Evolutionary conservation across 1,140 invertebrate genomes (phyloP).

Genomic region (Vanessa atalanta): DNA sequence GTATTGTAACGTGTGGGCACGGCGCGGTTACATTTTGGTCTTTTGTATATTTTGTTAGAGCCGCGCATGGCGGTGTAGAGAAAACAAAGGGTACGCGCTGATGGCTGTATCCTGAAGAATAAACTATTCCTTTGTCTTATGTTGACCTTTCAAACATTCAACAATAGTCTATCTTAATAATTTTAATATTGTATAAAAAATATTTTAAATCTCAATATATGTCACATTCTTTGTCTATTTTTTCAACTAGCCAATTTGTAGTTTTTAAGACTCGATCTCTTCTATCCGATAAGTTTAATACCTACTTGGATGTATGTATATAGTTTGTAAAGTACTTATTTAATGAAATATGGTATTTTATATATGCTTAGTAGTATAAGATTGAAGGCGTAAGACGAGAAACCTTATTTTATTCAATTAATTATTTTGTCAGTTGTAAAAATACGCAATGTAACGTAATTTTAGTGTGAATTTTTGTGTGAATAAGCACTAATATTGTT

Average conservation of each 20-base stretch:
- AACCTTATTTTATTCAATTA: not conserved
- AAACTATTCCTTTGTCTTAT: constrained; percentile 44
- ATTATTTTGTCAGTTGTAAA: not conserved
- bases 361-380: no score
- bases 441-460: not conserved
- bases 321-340: no score
- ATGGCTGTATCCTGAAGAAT: constrained; percentile 60
- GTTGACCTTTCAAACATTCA: constrained; percentile 40
- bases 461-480: not conserved
- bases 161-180: not conserved
- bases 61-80: constrained; percentile 54
- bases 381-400: no score
- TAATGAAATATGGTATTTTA: no score
- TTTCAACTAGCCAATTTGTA: no score
- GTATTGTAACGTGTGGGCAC: constrained; percentile 57
- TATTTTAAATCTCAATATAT: not conserved
- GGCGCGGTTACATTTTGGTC: constrained; percentile 68
- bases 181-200: not conserved
- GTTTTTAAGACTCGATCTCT: no score
- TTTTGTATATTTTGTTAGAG: constrained; percentile 71
- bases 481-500: no score
- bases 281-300: no score
- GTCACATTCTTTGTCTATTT: no score
- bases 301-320: no score
- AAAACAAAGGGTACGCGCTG: constrained; percentile 64